Evolutionary conservation across 2,113 vertebrate genomes (phyloP), one percentile per base, ranked within the genome.

Genomic region (Electrona antarctica): DNA sequence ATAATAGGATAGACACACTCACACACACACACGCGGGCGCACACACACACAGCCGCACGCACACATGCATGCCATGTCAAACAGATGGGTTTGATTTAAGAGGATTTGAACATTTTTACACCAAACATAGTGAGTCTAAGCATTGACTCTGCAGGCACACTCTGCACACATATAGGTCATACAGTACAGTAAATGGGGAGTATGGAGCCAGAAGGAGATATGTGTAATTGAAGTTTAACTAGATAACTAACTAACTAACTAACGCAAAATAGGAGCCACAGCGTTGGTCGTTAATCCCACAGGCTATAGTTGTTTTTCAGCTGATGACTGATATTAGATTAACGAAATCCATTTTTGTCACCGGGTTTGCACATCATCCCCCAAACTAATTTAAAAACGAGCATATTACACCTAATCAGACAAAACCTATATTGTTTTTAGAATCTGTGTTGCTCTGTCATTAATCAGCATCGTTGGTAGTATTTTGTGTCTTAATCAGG

Each of bases 351-450:
- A 1, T 41, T 1, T 41, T 41, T 41, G 33, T 33, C 29, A 2
- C 29, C 21, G 21, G 33, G 33, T 41, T 41, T 41, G 33, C 33
- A 41, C 3, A 41, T 41, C 3, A 41, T 6, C 33, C 33, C 33
- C 2, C 33, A 41, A 41, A 41, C 33, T 78, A 85, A 82, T 41
- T 85, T 69, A 82, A 0, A 21, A 75, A 78, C 55, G 73, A 74
- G 74, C 73, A 79, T 66, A 89, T 79, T 77, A 80, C 58, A 75
- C 76, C 83, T 67, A 64, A 75, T 78, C 78, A 79, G 76, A 72
- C 74, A 85, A 88, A 85, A 85, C 86, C 83, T 75, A 84, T 87
- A 81, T 79, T 84, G 84, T 88, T 85, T 86, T 82, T 73, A 71
- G 80, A 64, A 68, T 68, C 66, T 74, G 74, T 88, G 79, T 85